These are phyloP conservation scores for Clarias macrocephalus DNA, from an alignment of 2,113 vertebrate genomes.

Conservation along the genomic window DNA sequence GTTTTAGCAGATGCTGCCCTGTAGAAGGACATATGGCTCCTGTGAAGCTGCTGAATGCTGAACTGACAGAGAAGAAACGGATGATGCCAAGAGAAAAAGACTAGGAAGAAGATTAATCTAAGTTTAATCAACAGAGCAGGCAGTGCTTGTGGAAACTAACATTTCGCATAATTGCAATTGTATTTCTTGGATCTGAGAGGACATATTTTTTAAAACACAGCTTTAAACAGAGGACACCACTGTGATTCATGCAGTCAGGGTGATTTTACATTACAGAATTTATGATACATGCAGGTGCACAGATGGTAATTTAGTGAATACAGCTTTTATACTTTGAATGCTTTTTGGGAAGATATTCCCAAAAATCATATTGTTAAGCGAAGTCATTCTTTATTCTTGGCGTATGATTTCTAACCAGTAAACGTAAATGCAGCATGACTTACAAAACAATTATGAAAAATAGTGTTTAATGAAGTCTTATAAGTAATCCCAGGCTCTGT, in stretches of 20 bases:
- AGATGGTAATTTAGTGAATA: not conserved
- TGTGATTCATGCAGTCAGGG: not conserved
- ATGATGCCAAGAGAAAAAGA: not conserved
- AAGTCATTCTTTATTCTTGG: not conserved
- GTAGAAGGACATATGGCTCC: conserved; percentile 69
- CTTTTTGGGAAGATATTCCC: not conserved
- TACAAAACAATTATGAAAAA: not conserved
- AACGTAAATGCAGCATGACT: not conserved
- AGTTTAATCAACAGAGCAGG: not conserved
- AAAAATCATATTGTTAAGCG: not conserved
- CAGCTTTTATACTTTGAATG: not conserved
- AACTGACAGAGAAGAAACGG: conserved; percentile 50
- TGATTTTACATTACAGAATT: not conserved
- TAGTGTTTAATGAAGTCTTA: not conserved
- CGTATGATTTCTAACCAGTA: not conserved
- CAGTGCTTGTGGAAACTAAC: not conserved
- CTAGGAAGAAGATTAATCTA: not conserved
- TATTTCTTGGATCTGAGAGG: not conserved
- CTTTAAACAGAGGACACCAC: not conserved
- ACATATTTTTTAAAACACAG: not conserved
- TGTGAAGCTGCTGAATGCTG: conserved; percentile 47
- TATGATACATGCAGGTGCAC: no score
- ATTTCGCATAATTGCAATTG: not conserved
- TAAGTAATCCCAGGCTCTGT: not conserved
- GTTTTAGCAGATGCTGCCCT: conserved; percentile 60